Evolutionary conservation across 2,888 invertebrate species (phyloP), one percentile per base, ranked within the genome.

Genomic region (Clusia tigrina): DNA sequence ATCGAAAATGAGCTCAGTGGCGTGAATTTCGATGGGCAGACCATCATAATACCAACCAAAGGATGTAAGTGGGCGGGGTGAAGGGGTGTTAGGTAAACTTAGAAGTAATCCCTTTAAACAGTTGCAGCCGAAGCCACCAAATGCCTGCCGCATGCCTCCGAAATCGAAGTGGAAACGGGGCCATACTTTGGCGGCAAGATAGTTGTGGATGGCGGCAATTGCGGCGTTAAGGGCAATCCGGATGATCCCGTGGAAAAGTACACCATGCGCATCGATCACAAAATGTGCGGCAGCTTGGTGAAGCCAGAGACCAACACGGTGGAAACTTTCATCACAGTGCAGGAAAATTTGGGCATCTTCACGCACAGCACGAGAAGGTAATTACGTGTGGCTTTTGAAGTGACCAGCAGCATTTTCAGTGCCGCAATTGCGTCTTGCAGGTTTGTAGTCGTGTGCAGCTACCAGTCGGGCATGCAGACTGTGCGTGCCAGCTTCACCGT

Each of bases 41-140:
- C 89, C 73, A 89, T 92, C 65, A 87, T 91, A 26, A 89, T 93
- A 64, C 90, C 92, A 25, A 93, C 93, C 10, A 93, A 92, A 87
- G 92, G 92, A 86, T 93, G 93, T 93, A 86, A 89, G 92, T 77
- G 51, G n/a, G n/a, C n/a, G n/a, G n/a, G n/a, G n/a, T n/a, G n/a
- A 52, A 54, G 9, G 32, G 3, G 15, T 15, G 32, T 32, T 32
- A 9, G 32, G 32, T 32, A 32, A 48, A 58, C 54, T 52, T 59
- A 48, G 37, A 3, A 18, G 22, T 20, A 48, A 48, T 26, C 3
- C 63, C 10, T 57, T 58, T 25, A 55, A 25, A 24, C 38, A 93
- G 93, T 93, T 88, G 91, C 92, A 69, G 93, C 93, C 0, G 87
- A 89, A 71, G 92, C 92, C 2, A 92, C 91, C 0, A 89, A 91